These are phyloP conservation scores for Cosmorhoe ocellata DNA, from an alignment of 2,888 invertebrate genomes.

Conservation along the genomic window DNA sequence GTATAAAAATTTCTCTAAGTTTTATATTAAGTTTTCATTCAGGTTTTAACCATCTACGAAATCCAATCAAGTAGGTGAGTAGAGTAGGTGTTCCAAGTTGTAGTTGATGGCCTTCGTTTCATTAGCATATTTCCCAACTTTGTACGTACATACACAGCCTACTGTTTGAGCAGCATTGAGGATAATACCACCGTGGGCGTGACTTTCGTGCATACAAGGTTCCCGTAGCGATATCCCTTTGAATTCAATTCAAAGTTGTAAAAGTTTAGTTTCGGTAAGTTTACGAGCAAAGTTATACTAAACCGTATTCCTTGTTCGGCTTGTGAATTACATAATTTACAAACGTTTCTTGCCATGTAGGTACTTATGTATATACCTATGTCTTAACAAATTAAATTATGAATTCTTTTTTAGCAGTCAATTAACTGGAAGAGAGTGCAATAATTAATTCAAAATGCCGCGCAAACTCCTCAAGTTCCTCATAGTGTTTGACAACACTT, in stretches of 20 bases:
- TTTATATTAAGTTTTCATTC: constrained; percentile 22
- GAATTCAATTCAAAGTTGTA: no score
- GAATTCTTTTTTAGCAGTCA: constrained; percentile 11
- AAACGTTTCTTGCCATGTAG: constrained; percentile 26
- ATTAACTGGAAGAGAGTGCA: constrained; percentile 5
- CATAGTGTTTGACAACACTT: constrained; percentile 96
- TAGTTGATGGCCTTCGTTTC: constrained; percentile 76
- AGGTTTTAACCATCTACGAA: constrained; percentile 23
- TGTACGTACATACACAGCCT: constrained; percentile 58
- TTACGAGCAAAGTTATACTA: not conserved
- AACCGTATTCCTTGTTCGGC: not conserved
- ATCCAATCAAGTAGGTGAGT: constrained; percentile 52
- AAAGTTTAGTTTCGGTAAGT: constrained; percentile 7
- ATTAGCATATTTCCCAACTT: constrained; percentile 72
- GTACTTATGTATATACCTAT: no score
- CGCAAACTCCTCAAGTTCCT: constrained; percentile 95
- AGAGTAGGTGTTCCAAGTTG: constrained; percentile 45
- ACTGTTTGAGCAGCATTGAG: constrained; percentile 56
- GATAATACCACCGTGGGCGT: constrained; percentile 62
- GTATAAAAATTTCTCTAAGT: no score
- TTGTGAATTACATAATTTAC: not conserved
- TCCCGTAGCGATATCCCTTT: constrained; percentile 35
- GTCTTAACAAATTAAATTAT: not conserved
- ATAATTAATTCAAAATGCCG: constrained; percentile 83
- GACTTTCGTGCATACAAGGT: constrained; percentile 59